Evolutionary conservation across 1,140 invertebrate species (phyloP), one percentile per base, ranked within the genome.

Genomic region (Agrypnia vestita): DNA sequence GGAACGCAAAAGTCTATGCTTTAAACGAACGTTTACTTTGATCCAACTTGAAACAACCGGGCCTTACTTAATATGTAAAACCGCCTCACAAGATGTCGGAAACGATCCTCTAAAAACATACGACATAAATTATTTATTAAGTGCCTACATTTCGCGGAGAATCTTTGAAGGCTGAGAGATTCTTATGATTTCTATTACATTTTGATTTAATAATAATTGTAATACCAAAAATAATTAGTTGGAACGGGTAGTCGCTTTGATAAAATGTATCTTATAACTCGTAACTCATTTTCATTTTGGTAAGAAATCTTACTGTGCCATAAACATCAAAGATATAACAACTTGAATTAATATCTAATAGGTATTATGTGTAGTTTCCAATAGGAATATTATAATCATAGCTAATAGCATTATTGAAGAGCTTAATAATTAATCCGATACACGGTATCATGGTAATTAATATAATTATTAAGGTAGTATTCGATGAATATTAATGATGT

Each of bases 391-490:
- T 12, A 64, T 44, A 21, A 15, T 4, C 35, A 11, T 62, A 19
- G 12, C 25, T 62, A 43, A 62, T 13, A 25, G 61, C 25, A 35
- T 64, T 64, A 64, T n/a, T 44, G 35, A 35, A 3, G 13, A 64
- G 25, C 25, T 64, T 44, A 64, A 64, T 43, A 64, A 64, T 64
- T 64, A 64, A 64, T 35, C 35, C 61, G 35, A 25, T 25, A 64
- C 13, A 64, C 25, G 13, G 19, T 25, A n/a, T 43, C 19, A 21
- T 19, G 35, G 25, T 62, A 62, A 25, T 25, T 21, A 25, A 10
- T 13, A 11, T 13, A 13, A 21, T 62, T 25, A 11, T 43, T 25
- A 62, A 25, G 19, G 12, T 17, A 62, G 25, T 64, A 64, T 43
- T 13, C 13, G 19, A 13, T 64, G 0, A 62, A 64, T 64, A 64